Base-by-base conservation (phyloP, 1,140 invertebrate genomes). In the Homarus americanus region DNA sequence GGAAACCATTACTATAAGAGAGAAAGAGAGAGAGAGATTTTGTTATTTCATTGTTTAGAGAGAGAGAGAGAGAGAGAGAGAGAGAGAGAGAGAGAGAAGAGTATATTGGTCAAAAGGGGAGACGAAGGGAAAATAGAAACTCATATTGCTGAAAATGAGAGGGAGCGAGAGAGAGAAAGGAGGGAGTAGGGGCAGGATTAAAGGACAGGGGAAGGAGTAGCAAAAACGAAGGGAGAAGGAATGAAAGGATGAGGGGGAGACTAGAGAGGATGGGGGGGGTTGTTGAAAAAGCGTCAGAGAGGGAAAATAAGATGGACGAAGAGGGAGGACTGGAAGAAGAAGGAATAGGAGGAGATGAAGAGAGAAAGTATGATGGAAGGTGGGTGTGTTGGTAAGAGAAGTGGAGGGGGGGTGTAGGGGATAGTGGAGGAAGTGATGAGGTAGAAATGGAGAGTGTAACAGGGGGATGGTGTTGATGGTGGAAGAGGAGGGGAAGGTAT, bases 1-100 rank as follows among this genome's bases (percentile, higher is more conserved):
- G 38, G 69, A 84, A 40, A 84, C 82, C 82, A 84, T 84, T 41
- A 32, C 82, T 84, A 28, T 10, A 34, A 40, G 3, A 2, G 72
- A 10, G 20, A 34, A 34, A 72, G 66, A 34, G 66, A 72, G 5
- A 41, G 17, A 41, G 3, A 24, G 32, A 80, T n/a, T n/a, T 32
- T 9, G 20, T 12, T 28, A 73, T 12, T 12, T 73, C 7, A 2
- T 9, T 15, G 20, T 2, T 24, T 5, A 2, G 53, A 15, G 53
- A 2, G 2, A 2, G 10, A 58, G 9, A 58, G 20, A 17, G 53
- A 58, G 53, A 17, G 53, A 17, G 9, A 24, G 9, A 24, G 20
- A 24, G 2, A 24, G 20, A 24, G 20, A 58, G 20, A 24, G 53
- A 58, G 2, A 17, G 9, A 10, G 2, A 10, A 58, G 20, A 2